Evolutionary conservation across 23 tunicate genomes (phyloP).

Genomic region (Ciona savignyi): DNA sequence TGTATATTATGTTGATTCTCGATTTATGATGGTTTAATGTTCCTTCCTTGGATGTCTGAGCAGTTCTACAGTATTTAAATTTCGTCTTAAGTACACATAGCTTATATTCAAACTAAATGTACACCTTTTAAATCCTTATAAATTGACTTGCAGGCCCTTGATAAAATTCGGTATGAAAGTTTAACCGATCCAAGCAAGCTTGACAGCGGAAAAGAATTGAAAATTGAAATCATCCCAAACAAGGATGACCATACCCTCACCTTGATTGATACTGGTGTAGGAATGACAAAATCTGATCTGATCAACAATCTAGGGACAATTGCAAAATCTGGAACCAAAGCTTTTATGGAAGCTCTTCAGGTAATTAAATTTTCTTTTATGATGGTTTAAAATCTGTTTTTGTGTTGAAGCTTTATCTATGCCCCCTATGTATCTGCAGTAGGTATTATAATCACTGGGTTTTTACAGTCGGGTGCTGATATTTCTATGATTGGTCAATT

Average conservation of each 20-base stretch:
- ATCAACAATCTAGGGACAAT: constrained; percentile 96
- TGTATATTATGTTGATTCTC: constrained; percentile 8
- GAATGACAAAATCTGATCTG: constrained; percentile 94
- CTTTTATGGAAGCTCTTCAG: constrained; percentile 97
- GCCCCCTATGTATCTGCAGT: no score
- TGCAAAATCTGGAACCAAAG: constrained; percentile 93
- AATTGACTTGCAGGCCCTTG: constrained; percentile 89
- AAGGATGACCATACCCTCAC: constrained; percentile 75
- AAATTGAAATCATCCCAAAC: constrained; percentile 92
- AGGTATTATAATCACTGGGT: background rate
- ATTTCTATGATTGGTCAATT: constrained; percentile 99
- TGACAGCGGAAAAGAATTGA: constrained; percentile 82
- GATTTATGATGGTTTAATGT: constrained; percentile 52
- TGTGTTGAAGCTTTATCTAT: no score
- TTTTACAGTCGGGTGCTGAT: constrained; percentile 84
- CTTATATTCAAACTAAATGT: no score
- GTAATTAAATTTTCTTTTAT: no score
- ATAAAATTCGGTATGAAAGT: constrained; percentile 88
- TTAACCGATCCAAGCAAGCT: constrained; percentile 83
- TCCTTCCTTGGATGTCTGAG: constrained; percentile 86
- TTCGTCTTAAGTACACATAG: constrained; percentile 3
- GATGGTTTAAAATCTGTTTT: no score
- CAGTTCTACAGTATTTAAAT: background rate
- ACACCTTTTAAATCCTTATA: no score
- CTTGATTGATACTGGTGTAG: constrained; percentile 83